Evolutionary conservation across 1,140 invertebrate genomes (phyloP).

Genomic region (Mesaphorura yosii): DNA sequence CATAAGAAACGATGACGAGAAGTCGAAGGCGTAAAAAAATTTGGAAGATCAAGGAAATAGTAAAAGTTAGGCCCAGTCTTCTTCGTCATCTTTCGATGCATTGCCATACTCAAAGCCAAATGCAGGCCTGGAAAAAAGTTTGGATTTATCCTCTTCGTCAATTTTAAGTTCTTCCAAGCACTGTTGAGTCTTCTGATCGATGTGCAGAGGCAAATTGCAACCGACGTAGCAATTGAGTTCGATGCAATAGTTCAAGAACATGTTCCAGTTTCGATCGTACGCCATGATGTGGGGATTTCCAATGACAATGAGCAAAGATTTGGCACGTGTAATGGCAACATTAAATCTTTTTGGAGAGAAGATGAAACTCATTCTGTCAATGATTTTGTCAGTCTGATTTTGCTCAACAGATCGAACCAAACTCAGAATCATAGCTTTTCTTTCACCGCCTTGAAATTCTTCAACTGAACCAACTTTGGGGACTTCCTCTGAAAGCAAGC

Average conservation of each 20-base stretch:
- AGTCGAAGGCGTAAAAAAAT: too few relatives aligned
- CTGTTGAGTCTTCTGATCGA: neutral
- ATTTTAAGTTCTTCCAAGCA: neutral
- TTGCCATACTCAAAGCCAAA: neutral
- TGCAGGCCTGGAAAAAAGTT: neutral
- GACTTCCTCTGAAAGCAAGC: conserved; percentile 48
- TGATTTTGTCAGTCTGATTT: conserved; percentile 42
- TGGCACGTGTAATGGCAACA: conserved; percentile 72
- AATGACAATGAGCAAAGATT: conserved; percentile 62
- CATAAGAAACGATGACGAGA: too few relatives aligned
- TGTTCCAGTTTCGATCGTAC: conserved; percentile 57
- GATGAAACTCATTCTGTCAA: conserved; percentile 60
- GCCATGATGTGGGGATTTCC: conserved; percentile 66
- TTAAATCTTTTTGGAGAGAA: conserved; percentile 64
- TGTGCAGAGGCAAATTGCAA: conserved; percentile 43
- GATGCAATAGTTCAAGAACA: conserved; percentile 52
- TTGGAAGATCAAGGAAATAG: too few relatives aligned
- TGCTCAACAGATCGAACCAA: conserved; percentile 56
- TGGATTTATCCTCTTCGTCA: neutral
- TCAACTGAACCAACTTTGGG: conserved; percentile 87
- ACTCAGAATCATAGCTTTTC: conserved; percentile 71
- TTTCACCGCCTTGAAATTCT: conserved; percentile 91
- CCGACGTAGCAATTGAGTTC: conserved; percentile 52
- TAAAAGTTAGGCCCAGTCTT: neutral
- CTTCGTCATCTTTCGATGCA: neutral